Conservation (phyloP, 2,888 invertebrate species). For the Anthoptus insignis region DNA sequence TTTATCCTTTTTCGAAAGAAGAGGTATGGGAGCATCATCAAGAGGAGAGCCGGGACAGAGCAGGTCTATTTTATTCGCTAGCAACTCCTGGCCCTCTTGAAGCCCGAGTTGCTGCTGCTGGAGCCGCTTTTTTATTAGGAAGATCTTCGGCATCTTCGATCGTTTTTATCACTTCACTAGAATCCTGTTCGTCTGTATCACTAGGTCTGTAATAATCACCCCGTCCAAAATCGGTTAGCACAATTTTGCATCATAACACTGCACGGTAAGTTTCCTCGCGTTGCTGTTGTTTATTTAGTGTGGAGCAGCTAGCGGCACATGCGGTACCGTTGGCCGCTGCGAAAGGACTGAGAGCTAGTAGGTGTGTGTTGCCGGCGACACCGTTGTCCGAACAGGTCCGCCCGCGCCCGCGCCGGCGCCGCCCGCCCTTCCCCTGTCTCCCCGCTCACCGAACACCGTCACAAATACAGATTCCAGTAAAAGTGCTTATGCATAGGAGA, state of each 20-base stretch:
- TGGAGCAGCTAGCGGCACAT: constrained; percentile 81
- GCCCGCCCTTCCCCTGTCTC: constrained; percentile 62
- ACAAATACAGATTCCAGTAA: constrained; percentile 78
- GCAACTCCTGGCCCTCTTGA: constrained; percentile 93
- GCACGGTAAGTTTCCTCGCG: constrained; percentile 80
- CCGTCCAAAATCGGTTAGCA: constrained; percentile 60
- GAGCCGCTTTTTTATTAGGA: constrained; percentile 96
- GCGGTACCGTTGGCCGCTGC: constrained; percentile 85
- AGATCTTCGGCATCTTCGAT: constrained; percentile 96
- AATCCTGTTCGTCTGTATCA: constrained; percentile 74
- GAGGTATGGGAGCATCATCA: constrained; percentile 87
- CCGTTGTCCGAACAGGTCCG: constrained; percentile 85
- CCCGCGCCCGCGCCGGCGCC: constrained; percentile 77
- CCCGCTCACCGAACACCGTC: too few species aligned
- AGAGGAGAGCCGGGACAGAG: constrained; percentile 87
- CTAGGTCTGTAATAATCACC: constrained; percentile 74
- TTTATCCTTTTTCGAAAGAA: constrained; percentile 86
- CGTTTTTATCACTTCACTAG: constrained; percentile 79
- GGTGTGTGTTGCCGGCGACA: constrained; percentile 82
- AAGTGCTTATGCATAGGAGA: constrained; percentile 75
- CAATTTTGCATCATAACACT: constrained; percentile 82
- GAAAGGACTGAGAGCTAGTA: constrained; percentile 80
- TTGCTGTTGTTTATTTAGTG: constrained; percentile 78
- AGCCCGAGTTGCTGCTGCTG: constrained; percentile 96
- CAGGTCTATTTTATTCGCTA: constrained; percentile 88